Evolutionary conservation across 2,113 vertebrate genomes (phyloP), one percentile per base, ranked within the genome.

Genomic region (Illadopsis cleaveri): DNA sequence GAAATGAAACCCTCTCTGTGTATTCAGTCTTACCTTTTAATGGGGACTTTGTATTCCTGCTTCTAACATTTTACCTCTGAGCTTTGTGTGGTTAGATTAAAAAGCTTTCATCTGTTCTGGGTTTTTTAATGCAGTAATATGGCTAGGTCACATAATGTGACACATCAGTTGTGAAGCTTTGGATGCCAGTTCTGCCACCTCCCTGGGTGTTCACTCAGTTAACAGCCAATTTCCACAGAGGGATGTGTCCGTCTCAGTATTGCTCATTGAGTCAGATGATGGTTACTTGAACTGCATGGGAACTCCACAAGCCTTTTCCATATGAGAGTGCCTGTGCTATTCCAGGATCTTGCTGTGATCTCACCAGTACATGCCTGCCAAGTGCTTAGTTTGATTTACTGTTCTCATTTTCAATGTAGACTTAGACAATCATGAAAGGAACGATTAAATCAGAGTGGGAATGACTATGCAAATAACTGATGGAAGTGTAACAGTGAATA

Each of bases 221-320:
- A 54, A n/a, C 56, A 88, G 56, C 61, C 1, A 7, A 40, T 86
- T 91, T 94, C 72, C 82, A 35, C 1, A 2, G 40, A n/a, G 14
- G 60, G 44, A 85, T 81, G 44, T 86, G 60, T 82, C 92, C 1
- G 0, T 80, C 77, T 62, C 68, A 9, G 62, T 53, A n/a, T 90
- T 95, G 91, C 87, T 95, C 79, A 73, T 11, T 93, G 68, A 61
- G 76, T 96, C 91, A 94, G 82, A 88, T 96, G 89, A 82, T 79
- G 71, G 81, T 79, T 91, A 77, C 78, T 93, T 27, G 58, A 91
- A 76, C 79, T 95, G 47, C 79, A 31, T 1, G 31, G 79, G 80
- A 90, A 71, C 82, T 86, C 82, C 64, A 33, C 1, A 16, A 81
- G 76, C 42, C 86, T 77, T 90, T 89, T 88, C 86, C 79, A 64